Evolutionary conservation across 2,113 vertebrate genomes (phyloP), one percentile per base, ranked within the genome.

Genomic region (Sander lucioperca): DNA sequence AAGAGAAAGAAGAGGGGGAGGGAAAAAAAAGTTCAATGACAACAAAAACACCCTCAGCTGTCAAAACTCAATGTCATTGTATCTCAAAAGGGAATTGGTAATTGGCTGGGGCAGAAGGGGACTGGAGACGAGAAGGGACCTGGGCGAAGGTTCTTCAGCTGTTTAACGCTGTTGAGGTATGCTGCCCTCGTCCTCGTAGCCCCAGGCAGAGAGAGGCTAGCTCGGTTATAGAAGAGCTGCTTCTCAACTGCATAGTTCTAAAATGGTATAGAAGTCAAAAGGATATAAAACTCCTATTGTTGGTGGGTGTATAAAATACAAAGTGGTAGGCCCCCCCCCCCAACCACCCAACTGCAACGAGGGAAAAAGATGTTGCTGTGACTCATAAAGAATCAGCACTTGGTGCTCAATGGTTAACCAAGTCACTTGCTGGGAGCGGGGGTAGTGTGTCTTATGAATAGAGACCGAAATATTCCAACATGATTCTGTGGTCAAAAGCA

Each of bases 41-140:
- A 85, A 85, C n/a, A 75, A 86, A 83, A 62, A 74, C 39, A 2
- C 33, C 47, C 64, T 84, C 81, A 76, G 68, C 87, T 91, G 92
- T 93, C 92, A 90, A 84, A 92, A 89, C 86, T 86, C 85, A 90
- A 89, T 91, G 91, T 94, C 91, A 90, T 82, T 78, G 88, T 69
- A 43, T 63, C 90, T 86, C 80, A 70, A 83, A 90, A 65, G 87
- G 75, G 90, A 93, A 91, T 91, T 65, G 77, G 86, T 92, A 92
- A 94, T 94, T 93, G 89, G 80, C 53, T 9, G 1, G 6, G 80
- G 67, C 71, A 66, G 76, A 47, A 69, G 57, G 76, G 23, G 39
- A 48, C 50, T 5, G 62, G 57, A 73, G 71, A 81, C 47, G 11
- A 63, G 78, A 67, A 36, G 56, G 33, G 79, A 61, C 50, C 27